These are phyloP conservation scores for Heterohyrax brucei DNA, from an alignment of 2,797 vertebrate species.

Conservation along the genomic window DNA sequence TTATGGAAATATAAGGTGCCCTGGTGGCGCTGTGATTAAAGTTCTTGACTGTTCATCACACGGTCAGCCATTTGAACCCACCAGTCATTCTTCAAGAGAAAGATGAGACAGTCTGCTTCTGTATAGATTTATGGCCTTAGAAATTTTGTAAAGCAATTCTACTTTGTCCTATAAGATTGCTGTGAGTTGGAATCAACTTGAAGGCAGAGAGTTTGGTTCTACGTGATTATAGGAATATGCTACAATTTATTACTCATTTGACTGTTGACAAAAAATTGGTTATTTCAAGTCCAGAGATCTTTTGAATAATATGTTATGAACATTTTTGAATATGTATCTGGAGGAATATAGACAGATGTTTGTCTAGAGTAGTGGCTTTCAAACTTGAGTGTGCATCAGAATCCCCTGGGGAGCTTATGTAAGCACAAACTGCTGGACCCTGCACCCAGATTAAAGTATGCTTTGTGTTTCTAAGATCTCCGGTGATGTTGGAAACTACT, in stretches of 20 bases:
- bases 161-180: no score
- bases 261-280: background rate
- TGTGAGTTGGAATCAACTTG: no score
- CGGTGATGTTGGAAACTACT: background rate
- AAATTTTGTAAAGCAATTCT: no score
- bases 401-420: background rate
- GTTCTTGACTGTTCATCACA: no score
- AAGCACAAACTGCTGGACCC: background rate
- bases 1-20: background rate
- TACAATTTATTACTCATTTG: background rate
- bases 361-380: background rate
- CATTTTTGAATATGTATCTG: background rate
- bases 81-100: no score
- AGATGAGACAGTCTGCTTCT: no score
- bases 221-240: background rate
- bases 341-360: background rate
- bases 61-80: no score
- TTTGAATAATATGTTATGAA: background rate
- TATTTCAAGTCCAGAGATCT: background rate
- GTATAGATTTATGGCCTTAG: no score
- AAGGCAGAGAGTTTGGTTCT: no score
- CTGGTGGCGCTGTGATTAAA: no score
- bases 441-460: no score
- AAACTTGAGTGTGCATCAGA: background rate
- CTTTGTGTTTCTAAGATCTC: background rate